Evolutionary conservation across 2,797 vertebrate genomes (phyloP), one percentile per base, ranked within the genome.

Genomic region (Triplophysa bombifrons): DNA sequence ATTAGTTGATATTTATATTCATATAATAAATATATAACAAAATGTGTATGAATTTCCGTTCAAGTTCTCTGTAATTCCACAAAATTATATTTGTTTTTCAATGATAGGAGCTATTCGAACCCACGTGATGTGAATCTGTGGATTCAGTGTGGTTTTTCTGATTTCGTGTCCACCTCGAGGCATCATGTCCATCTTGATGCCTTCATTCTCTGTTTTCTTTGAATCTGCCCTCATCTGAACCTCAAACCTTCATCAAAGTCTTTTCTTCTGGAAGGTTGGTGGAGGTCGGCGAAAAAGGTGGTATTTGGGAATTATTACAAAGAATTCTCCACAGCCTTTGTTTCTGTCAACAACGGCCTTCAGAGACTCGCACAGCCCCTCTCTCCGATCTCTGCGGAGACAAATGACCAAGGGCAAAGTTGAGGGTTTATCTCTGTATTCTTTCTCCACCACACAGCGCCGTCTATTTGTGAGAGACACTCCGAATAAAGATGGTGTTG

Each of bases 321-420:
- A 78, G 38, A 79, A 17, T 72, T 79, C 34, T 79, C 13, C 60
- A 48, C 61, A 3, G 46, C 41, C 50, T 69, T 82, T 78, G 71
- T 84, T 78, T 74, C 79, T 68, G 71, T 77, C 73, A 80, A 77
- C 73, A 55, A 67, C 51, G 56, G 82, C 50, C 67, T 81, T 81
- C 60, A 81, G 63, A 20, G 64, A 71, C 73, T 53, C 22, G 41
- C 46, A 51, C 41, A 46, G 27, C 71, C 79, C 16, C 46, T 69
- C 22, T 75, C 41, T 71, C 53, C 69, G 46, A 67, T 82, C 51
- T 78, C 64, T 69, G 34, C 3, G 9, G 66, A 82, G 82, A 75
- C 63, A 79, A 77, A 51, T 78, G 80, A 84, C 69, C 53, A 58
- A 58, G 65, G 34, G 46, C 56, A 74, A 48, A 68, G 66, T 64